phyloP scores from a whole-genome alignment of 1,140 invertebrate species.

The Drosophila pruinosa region DNA sequence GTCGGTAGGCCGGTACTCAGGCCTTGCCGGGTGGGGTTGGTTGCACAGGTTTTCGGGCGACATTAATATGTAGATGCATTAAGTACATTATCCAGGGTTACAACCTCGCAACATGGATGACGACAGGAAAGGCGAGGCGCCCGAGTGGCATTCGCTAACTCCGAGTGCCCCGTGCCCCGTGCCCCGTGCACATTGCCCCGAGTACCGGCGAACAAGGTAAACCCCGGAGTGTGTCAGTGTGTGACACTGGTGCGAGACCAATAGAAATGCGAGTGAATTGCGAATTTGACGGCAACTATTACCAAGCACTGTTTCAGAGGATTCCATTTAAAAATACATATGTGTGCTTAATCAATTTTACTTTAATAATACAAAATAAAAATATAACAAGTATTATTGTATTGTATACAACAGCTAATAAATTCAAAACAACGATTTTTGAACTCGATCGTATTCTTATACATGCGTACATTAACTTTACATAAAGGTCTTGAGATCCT shows the following conservation, averaged over 20 bases:
- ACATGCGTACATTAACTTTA: too few relatives aligned
- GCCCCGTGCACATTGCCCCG: background rate
- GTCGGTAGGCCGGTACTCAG: too few relatives aligned
- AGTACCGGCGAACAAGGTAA: slow-evolving; percentile 43
- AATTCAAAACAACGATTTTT: too few relatives aligned
- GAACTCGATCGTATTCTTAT: too few relatives aligned
- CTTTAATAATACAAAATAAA: too few relatives aligned
- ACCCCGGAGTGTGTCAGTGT: slow-evolving; percentile 27
- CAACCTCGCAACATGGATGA: slow-evolving; percentile 64
- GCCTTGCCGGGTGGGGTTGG: background rate
- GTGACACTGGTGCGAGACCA: slow-evolving; percentile 13
- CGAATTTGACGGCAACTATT: too few relatives aligned
- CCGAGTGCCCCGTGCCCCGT: background rate
- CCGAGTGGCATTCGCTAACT: slow-evolving; percentile 22
- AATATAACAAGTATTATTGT: too few relatives aligned
- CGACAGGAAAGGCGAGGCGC: slow-evolving; percentile 19
- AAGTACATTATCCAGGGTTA: slow-evolving; percentile 82
- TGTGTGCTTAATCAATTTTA: too few relatives aligned
- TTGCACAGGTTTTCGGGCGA: slow-evolving; percentile 59
- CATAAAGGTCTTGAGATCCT: too few relatives aligned
- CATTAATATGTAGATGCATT: slow-evolving; percentile 83
- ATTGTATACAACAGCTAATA: too few relatives aligned
- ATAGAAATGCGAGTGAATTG: background rate
- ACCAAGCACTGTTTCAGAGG: background rate
- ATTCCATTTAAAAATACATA: too few relatives aligned